These are phyloP conservation scores for Lissonota sp. DNA, from an alignment of 2,888 invertebrate genomes.

Conservation along the genomic window DNA sequence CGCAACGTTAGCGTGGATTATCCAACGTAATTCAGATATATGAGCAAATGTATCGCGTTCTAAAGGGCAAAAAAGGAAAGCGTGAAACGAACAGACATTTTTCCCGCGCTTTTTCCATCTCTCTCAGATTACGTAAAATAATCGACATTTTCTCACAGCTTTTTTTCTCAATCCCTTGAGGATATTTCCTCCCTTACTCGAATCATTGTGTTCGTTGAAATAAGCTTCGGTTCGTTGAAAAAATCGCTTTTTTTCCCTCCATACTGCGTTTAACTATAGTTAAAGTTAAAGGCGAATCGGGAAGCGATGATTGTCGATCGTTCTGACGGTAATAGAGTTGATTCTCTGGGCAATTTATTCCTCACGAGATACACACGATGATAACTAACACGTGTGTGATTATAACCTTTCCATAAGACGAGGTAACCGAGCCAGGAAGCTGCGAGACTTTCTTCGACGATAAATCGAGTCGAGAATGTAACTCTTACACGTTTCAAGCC, in stretches of 20 bases:
- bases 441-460: conserved; percentile 58
- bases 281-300: not conserved
- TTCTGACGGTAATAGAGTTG: conserved; percentile 30
- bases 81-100: not conserved
- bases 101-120: conserved; percentile 30
- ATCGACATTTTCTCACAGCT: conserved; percentile 13
- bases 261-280: too few species aligned
- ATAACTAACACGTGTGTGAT: not conserved
- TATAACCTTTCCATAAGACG: conserved; percentile 28
- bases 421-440: conserved; percentile 48
- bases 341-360: too few species aligned
- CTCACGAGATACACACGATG: too few species aligned
- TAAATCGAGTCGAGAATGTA: conserved; percentile 17
- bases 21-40: not conserved
- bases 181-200: not conserved
- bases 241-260: too few species aligned
- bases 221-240: too few species aligned
- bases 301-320: conserved; percentile 45
- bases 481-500: not conserved
- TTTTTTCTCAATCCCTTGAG: not conserved
- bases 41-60: not conserved
- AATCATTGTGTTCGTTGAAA: too few species aligned
- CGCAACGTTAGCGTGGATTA: not conserved
- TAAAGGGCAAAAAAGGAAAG: not conserved
- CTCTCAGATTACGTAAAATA: not conserved